These are phyloP conservation scores for Arrhamphus sclerolepis DNA, from an alignment of 2,797 vertebrate species.

Conservation along the genomic window DNA sequence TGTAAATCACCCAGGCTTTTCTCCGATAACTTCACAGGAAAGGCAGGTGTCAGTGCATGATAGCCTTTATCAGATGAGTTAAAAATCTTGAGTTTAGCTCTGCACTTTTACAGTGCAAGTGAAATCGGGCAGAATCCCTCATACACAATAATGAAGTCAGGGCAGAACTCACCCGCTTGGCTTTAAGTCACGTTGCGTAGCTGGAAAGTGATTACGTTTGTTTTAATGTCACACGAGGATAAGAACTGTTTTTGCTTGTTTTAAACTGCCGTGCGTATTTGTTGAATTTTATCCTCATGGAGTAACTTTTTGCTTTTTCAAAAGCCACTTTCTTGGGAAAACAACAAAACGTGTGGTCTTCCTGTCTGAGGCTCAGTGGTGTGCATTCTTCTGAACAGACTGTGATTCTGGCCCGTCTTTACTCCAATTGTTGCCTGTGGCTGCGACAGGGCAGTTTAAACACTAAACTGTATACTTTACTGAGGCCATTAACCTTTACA, in stretches of 20 bases:
- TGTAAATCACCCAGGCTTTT: conserved; percentile 40
- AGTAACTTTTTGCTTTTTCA: too few species aligned
- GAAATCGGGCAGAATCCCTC: conserved; percentile 25
- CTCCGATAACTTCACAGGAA: conserved; percentile 54
- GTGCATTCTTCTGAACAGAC: conserved; percentile 4
- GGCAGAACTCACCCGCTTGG: background rate
- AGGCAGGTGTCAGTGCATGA: conserved; percentile 70
- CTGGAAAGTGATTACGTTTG: conserved; percentile 1
- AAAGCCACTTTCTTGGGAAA: background rate
- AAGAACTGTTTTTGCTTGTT: background rate
- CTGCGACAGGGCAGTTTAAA: conserved; percentile 1
- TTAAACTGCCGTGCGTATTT: too few species aligned
- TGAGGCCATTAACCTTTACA: conserved; percentile 15
- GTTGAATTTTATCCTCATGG: conserved; percentile 2
- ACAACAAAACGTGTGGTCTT: conserved; percentile 17
- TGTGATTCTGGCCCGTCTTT: conserved; percentile 13
- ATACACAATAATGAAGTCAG: background rate
- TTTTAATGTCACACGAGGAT: background rate
- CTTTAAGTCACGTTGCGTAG: conserved; percentile 3
- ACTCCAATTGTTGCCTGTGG: conserved; percentile 13
- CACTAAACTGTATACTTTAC: conserved; percentile 2
- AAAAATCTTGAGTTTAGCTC: conserved; percentile 58
- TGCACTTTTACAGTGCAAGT: conserved; percentile 29
- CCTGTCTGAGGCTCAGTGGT: conserved; percentile 3
- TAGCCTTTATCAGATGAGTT: conserved; percentile 76